Evolutionary conservation across 2,113 vertebrate species (phyloP).

Genomic region (Pachyramphus minor): DNA sequence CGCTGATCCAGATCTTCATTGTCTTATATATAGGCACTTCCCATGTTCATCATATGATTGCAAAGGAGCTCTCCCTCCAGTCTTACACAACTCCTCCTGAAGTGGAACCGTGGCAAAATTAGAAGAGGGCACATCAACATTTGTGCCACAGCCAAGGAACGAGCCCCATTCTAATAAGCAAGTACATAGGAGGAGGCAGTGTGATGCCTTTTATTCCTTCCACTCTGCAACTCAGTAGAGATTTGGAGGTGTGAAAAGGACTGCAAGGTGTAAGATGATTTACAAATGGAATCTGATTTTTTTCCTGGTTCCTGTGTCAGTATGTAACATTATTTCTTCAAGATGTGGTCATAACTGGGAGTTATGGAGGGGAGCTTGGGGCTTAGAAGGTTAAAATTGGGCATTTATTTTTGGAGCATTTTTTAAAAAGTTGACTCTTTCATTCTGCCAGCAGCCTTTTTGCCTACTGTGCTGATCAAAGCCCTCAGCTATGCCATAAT

Average conservation of each 20-base stretch:
- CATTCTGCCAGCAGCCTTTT: neutral
- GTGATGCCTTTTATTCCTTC: neutral
- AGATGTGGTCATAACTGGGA: neutral
- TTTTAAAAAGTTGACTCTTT: neutral
- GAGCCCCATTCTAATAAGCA: neutral
- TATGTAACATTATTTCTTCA: neutral
- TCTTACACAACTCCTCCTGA: neutral
- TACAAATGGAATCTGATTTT: neutral
- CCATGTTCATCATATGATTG: neutral
- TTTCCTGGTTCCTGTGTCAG: neutral
- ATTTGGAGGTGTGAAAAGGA: neutral
- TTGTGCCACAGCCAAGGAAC: neutral
- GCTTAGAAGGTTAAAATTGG: neutral
- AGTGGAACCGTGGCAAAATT: neutral
- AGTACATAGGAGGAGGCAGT: neutral
- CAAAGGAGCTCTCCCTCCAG: neutral
- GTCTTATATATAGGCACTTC: neutral
- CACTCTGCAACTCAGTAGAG: neutral
- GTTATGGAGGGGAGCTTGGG: neutral
- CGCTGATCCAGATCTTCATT: neutral
- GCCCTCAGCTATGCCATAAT: neutral
- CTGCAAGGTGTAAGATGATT: neutral
- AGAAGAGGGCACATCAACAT: neutral
- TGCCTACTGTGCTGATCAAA: slow-evolving; percentile 4
- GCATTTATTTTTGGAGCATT: neutral